These are phyloP conservation scores for Rhagologus leucostigma DNA, from an alignment of 2,113 vertebrate genomes.

Conservation along the genomic window DNA sequence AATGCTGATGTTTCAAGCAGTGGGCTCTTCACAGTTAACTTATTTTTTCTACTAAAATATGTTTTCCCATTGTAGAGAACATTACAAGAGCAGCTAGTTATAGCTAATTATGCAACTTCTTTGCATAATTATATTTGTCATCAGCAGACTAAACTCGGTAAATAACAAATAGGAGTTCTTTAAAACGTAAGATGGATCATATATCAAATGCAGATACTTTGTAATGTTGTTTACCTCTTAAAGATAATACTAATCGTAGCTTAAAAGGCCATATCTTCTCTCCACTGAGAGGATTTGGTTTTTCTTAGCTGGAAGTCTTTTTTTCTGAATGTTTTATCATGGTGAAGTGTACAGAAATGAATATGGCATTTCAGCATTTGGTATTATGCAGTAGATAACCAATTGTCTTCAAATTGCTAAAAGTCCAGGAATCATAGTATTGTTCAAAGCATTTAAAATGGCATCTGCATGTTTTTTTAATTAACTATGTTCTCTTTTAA, in stretches of 20 bases:
- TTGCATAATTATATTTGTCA: constrained; percentile 8
- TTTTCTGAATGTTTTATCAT: background rate
- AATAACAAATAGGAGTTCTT: constrained; percentile 1
- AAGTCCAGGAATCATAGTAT: background rate
- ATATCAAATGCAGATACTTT: background rate
- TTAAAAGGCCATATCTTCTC: background rate
- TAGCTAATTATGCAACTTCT: background rate
- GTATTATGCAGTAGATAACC: background rate
- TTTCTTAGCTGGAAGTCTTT: constrained; percentile 12
- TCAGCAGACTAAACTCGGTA: background rate
- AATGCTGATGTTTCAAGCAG: background rate
- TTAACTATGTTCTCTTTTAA: background rate
- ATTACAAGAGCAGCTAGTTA: background rate
- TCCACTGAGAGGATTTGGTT: background rate
- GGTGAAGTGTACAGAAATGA: background rate
- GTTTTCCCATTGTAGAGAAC: background rate
- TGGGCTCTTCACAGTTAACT: background rate
- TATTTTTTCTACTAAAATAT: background rate
- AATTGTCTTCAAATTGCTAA: background rate
- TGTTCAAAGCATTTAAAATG: constrained; percentile 12
- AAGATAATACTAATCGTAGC: background rate
- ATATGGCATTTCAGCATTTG: background rate
- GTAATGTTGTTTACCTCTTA: background rate
- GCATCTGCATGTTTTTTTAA: background rate
- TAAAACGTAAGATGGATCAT: background rate